Conservation (phyloP, 2,797 vertebrate genomes). For the Ctenopoma kingsleyae region DNA sequence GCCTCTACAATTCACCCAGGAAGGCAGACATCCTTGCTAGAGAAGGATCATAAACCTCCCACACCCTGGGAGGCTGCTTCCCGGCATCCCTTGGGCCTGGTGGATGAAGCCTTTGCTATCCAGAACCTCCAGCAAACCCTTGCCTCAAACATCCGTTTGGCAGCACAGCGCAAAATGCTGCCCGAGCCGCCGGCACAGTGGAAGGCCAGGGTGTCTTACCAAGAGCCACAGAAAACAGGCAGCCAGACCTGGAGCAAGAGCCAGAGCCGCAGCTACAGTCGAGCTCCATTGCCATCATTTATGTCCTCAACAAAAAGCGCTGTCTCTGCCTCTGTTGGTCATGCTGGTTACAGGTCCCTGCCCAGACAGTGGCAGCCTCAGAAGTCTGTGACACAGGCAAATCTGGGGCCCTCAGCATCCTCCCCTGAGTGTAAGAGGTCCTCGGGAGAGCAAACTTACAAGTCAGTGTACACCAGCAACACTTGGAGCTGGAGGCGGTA, state of each 20-base stretch:
- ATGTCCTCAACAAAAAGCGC: constrained; percentile 70
- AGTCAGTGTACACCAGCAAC: constrained; percentile 81
- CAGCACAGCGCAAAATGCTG: constrained; percentile 90
- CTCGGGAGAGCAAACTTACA: constrained; percentile 80
- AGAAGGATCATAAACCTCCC: constrained; percentile 83
- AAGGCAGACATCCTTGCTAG: constrained; percentile 70
- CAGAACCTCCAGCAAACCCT: constrained; percentile 90
- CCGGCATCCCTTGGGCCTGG: constrained; percentile 90
- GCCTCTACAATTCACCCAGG: constrained; percentile 63
- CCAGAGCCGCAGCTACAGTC: constrained; percentile 49
- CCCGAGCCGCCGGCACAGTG: constrained; percentile 87
- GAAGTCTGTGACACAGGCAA: constrained; percentile 81
- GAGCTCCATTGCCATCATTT: constrained; percentile 57
- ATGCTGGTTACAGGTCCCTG: constrained; percentile 77
- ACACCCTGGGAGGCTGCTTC: constrained; percentile 95
- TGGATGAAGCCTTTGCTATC: constrained; percentile 91
- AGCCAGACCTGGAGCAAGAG: constrained; percentile 68
- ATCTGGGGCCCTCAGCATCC: constrained; percentile 73
- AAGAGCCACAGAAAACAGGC: constrained; percentile 59
- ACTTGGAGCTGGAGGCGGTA: constrained; percentile 86
- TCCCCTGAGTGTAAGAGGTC: constrained; percentile 79
- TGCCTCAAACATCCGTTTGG: constrained; percentile 87
- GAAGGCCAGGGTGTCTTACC: constrained; percentile 85
- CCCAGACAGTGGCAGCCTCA: constrained; percentile 85
- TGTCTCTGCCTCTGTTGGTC: constrained; percentile 63